Conservation (phyloP, 2,888 invertebrate species). For the Horisme vitalbata region DNA sequence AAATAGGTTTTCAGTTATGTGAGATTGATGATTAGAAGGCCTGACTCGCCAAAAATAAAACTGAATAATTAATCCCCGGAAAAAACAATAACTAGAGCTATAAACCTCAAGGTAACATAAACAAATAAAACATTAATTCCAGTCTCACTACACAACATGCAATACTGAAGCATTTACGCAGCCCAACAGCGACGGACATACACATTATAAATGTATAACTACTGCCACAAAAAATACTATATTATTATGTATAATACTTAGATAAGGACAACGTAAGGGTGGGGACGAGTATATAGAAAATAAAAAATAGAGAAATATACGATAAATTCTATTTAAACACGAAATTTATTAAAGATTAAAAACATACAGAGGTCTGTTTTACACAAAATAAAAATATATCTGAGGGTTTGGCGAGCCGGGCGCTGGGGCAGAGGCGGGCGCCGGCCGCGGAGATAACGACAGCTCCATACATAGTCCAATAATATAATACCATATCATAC, state of each 20-base stretch:
- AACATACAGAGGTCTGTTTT: constrained; percentile 80
- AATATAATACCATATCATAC: constrained; percentile 81
- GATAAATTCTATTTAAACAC: constrained; percentile 81
- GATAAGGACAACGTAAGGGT: constrained; percentile 70
- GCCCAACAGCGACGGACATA: constrained; percentile 61
- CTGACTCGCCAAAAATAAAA: constrained; percentile 67
- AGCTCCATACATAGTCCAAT: constrained; percentile 78
- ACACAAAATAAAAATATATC: constrained; percentile 82
- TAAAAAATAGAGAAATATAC: constrained; percentile 79
- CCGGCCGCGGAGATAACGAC: constrained; percentile 61
- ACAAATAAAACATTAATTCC: constrained; percentile 76
- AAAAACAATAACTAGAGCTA: constrained; percentile 64
- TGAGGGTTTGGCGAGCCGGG: constrained; percentile 60
- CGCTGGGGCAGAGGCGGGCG: constrained; percentile 50
- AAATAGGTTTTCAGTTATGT: constrained; percentile 42
- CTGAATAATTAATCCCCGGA: constrained; percentile 54
- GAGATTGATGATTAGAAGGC: constrained; percentile 57
- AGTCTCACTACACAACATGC: constrained; percentile 74
- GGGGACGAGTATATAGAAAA: constrained; percentile 71
- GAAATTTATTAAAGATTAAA: constrained; percentile 82
- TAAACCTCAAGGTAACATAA: constrained; percentile 70
- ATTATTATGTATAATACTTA: constrained; percentile 64
- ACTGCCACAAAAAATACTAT: constrained; percentile 78
- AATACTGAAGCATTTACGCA: constrained; percentile 70
- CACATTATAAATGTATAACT: constrained; percentile 71